Percentiles rank a stretch among this genome's conserved stretches.
Conservation (phyloP, 2,888 invertebrate species). For the Matsumyia berberina region DNA sequence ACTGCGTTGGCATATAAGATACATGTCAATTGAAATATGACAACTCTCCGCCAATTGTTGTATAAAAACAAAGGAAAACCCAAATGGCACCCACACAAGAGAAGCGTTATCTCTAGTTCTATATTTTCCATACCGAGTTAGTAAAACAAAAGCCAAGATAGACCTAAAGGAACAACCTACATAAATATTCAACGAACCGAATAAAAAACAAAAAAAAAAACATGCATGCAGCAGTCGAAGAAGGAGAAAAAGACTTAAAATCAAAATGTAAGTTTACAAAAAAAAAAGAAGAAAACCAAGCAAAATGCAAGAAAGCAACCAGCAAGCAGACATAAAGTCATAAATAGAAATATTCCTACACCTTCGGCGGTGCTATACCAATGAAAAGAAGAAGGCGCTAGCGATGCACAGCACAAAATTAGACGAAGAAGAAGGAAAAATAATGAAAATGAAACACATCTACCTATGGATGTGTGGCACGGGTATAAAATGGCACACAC, state of each 20-base stretch:
- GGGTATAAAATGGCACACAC: conserved; percentile 19
- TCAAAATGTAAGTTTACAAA: conserved; percentile 45
- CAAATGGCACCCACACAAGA: neutral
- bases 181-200: conserved; percentile 61
- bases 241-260: conserved; percentile 43
- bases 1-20: too few species aligned
- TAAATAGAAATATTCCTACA: conserved; percentile 68
- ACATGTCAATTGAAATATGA: neutral
- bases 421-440: conserved; percentile 12
- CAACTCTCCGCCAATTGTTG: conserved; percentile 1
- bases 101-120: neutral
- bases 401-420: conserved; percentile 33
- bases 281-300: conserved; percentile 19
- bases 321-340: conserved; percentile 26
- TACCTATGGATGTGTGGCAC: conserved; percentile 1
- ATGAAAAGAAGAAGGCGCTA: conserved; percentile 27
- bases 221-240: conserved; percentile 9
- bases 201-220: conserved; percentile 39
- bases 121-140: neutral
- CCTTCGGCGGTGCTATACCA: conserved; percentile 60
- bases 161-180: conserved; percentile 53
- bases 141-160: conserved; percentile 27
- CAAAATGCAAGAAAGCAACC: conserved; percentile 20
- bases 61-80: conserved; percentile 12
- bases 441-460: conserved; percentile 43